Percentiles rank a stretch among this genome's conserved stretches.
Conservation (phyloP, 30 jellyfish, hydroid and myxozoan genomes). For the Clytia hemisphaerica region DNA sequence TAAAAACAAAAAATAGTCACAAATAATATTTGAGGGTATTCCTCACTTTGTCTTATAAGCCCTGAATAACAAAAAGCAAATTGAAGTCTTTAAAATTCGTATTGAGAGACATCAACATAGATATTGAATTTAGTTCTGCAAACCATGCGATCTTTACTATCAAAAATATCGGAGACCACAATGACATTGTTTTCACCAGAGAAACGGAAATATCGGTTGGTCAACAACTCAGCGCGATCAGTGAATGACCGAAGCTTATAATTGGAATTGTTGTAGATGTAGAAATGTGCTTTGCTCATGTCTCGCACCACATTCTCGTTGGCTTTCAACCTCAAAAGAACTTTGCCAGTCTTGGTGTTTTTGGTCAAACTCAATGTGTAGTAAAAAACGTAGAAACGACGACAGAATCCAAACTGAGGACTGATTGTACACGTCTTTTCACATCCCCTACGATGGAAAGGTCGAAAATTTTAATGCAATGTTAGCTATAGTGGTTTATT, state of each 20-base stretch:
- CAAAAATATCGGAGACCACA: constrained; percentile 52
- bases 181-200: constrained; percentile 60
- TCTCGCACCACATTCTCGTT: neutral
- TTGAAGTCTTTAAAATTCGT: constrained; percentile 44
- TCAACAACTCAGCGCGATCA: constrained; percentile 26
- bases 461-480: neutral
- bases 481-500: too few species aligned
- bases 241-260: constrained; percentile 40
- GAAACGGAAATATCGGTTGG: constrained; percentile 22
- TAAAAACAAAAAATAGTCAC: too few species aligned
- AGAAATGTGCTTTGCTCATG: constrained; percentile 46
- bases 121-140: constrained; percentile 69
- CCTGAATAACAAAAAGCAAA: too few species aligned
- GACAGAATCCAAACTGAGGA: constrained; percentile 31
- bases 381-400: constrained; percentile 26
- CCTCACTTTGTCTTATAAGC: too few species aligned
- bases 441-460: constrained; percentile 11
- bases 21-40: too few species aligned
- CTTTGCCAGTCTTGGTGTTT: constrained; percentile 27
- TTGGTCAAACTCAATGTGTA: constrained; percentile 43
- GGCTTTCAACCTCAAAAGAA: constrained; percentile 29
- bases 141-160: constrained; percentile 36
- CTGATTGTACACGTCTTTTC: constrained; percentile 28
- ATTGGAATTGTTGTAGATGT: constrained; percentile 54
- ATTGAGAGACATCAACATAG: constrained; percentile 50